Percentiles rank a stretch among this genome's conserved stretches.
These are phyloP conservation scores for Cephonodes hylas DNA, from an alignment of 2,888 invertebrate genomes.

Conservation along the genomic window DNA sequence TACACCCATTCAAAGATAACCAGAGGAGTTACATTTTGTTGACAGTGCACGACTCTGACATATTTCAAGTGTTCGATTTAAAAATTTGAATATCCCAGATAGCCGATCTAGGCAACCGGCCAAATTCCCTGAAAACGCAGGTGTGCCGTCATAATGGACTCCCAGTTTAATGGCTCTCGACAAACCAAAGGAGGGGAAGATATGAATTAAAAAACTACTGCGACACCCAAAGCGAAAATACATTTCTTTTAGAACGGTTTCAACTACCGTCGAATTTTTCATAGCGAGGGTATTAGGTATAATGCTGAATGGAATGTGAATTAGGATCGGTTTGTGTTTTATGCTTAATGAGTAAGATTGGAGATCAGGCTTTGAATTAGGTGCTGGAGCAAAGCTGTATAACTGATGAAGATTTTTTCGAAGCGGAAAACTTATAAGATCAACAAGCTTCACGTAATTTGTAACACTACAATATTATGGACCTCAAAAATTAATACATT, in stretches of 20 bases:
- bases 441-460: too few species aligned
- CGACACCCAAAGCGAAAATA: neutral
- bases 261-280: neutral
- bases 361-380: too few species aligned
- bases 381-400: too few species aligned
- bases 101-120: slow-evolving; percentile 4
- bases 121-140: slow-evolving; percentile 11
- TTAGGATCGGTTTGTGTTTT: too few species aligned
- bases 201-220: neutral
- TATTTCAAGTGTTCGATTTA: neutral
- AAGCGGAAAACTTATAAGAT: too few species aligned
- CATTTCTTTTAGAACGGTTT: neutral
- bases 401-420: too few species aligned
- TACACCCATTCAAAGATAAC: neutral
- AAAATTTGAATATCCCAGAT: slow-evolving; percentile 6
- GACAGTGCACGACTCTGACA: neutral
- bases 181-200: neutral
- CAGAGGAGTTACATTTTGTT: neutral
- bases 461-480: too few species aligned
- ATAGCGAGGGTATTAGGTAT: neutral
- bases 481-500: too few species aligned
- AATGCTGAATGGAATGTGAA: neutral
- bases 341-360: too few species aligned
- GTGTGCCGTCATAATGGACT: slow-evolving; percentile 9
- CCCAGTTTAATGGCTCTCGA: slow-evolving; percentile 6